These are phyloP conservation scores for Gymnosoma rotundatum DNA, from an alignment of 2,888 invertebrate species.

Conservation along the genomic window DNA sequence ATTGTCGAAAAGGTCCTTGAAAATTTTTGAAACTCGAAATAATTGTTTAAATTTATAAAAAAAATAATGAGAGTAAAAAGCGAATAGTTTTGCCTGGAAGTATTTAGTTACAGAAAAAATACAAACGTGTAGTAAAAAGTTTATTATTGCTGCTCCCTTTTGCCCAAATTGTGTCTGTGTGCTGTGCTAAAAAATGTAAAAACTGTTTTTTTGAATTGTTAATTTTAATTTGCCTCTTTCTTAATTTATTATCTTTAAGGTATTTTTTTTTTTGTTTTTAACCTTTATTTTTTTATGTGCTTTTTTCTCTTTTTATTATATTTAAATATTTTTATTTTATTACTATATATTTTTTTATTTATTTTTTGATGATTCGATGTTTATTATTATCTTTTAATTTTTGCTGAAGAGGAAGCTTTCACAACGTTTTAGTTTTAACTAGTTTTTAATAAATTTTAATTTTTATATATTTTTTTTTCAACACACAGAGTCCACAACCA, in stretches of 20 bases:
- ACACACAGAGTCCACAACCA: conserved; percentile 88
- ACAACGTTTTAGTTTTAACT: conserved; percentile 32
- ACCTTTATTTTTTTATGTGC: conserved; percentile 17
- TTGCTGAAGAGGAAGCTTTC: conserved; percentile 37
- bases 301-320: conserved; percentile 69
- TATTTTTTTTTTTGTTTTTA: conserved; percentile 20
- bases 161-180: conserved; percentile 57
- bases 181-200: conserved; percentile 58
- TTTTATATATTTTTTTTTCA: conserved; percentile 73
- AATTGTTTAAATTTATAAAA: too few species aligned
- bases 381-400: conserved; percentile 21
- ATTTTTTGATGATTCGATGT: conserved; percentile 43
- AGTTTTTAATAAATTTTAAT: conserved; percentile 65
- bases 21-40: too few species aligned
- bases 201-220: conserved; percentile 43
- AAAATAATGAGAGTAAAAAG: too few species aligned
- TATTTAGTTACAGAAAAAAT: neutral
- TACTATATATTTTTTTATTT: conserved; percentile 69
- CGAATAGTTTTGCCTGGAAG: neutral
- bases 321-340: conserved; percentile 69
- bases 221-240: conserved; percentile 10
- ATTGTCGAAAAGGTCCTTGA: too few species aligned
- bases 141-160: conserved; percentile 57
- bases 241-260: neutral
- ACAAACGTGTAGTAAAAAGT: neutral